These are phyloP conservation scores for Chelmon rostratus DNA, from an alignment of 2,797 vertebrate species.

Conservation along the genomic window DNA sequence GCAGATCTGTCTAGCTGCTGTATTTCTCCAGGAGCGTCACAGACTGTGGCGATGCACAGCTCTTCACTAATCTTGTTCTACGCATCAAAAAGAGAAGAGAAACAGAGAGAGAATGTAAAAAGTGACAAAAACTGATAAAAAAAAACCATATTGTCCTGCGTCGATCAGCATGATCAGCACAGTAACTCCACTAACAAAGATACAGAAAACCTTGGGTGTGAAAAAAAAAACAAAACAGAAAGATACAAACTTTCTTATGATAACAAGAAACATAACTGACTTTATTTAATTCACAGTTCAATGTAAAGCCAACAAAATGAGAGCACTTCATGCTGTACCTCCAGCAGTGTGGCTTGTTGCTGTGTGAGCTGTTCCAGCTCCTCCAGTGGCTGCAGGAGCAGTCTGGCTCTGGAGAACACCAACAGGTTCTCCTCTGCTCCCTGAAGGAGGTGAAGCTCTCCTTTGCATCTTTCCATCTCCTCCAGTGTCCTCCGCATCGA, in stretches of 20 bases:
- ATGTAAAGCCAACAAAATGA: not conserved
- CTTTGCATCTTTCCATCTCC: conserved; percentile 87
- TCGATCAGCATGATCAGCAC: too few relatives aligned
- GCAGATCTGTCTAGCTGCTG: not conserved
- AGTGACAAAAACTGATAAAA: not conserved
- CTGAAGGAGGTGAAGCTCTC: conserved; percentile 82
- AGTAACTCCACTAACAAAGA: not conserved
- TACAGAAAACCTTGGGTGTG: not conserved
- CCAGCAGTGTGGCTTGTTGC: conserved; percentile 85
- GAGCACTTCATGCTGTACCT: conserved; percentile 82
- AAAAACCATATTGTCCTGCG: not conserved
- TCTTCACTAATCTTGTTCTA: conserved; percentile 51
- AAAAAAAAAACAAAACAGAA: too few relatives aligned
- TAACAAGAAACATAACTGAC: not conserved
- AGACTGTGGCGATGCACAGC: not conserved
- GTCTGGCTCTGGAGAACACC: conserved; percentile 86
- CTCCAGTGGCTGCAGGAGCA: conserved; percentile 85
- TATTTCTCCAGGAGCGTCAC: conserved; percentile 6
- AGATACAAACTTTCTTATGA: too few relatives aligned
- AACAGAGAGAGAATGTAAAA: not conserved
- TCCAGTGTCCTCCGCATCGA: conserved; percentile 89
- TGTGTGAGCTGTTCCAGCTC: conserved; percentile 88
- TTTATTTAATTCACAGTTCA: not conserved
- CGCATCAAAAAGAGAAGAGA: not conserved
- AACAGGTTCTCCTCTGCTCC: conserved; percentile 82